phyloP scores from a whole-genome alignment of 2,888 invertebrate genomes.

The Calephelis perditalis region DNA sequence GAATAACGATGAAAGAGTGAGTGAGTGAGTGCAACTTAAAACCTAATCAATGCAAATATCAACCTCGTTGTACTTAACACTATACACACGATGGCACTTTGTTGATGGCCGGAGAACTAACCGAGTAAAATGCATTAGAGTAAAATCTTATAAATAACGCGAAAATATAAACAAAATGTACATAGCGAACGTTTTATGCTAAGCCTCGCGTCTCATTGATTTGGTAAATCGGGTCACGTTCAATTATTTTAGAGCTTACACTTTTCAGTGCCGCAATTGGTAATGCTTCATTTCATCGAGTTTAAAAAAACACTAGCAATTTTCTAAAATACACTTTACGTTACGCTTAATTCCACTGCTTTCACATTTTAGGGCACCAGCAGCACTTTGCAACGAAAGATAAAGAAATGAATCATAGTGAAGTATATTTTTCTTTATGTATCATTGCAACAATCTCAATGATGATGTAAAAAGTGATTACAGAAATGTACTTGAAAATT shows the following conservation, averaged over 20 bases:
- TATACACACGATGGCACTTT: slow-evolving; percentile 75
- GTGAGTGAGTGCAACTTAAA: slow-evolving; percentile 37
- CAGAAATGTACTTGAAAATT: not conserved
- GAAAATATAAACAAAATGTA: slow-evolving; percentile 56
- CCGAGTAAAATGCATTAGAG: slow-evolving; percentile 76
- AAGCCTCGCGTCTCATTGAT: slow-evolving; percentile 67
- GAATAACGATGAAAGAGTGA: slow-evolving; percentile 20
- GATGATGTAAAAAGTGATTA: not conserved
- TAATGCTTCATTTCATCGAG: too few relatives aligned
- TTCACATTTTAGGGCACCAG: too few relatives aligned
- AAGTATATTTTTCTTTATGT: too few relatives aligned
- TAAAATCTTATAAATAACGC: slow-evolving; percentile 62
- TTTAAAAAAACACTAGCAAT: too few relatives aligned
- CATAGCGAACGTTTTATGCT: slow-evolving; percentile 55
- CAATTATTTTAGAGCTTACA: slow-evolving; percentile 32
- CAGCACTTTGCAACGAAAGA: too few relatives aligned
- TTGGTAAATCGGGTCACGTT: slow-evolving; percentile 76
- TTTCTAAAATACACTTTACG: too few relatives aligned
- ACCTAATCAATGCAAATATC: slow-evolving; percentile 57
- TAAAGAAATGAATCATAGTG: too few relatives aligned
- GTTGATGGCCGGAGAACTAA: slow-evolving; percentile 76
- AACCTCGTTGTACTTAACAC: slow-evolving; percentile 62
- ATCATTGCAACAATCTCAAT: too few relatives aligned
- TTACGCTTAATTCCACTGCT: too few relatives aligned
- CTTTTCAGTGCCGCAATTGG: too few relatives aligned